Evolutionary conservation across 2,888 invertebrate species (phyloP), one percentile per base, ranked within the genome.

Genomic region (Hesperia comma): DNA sequence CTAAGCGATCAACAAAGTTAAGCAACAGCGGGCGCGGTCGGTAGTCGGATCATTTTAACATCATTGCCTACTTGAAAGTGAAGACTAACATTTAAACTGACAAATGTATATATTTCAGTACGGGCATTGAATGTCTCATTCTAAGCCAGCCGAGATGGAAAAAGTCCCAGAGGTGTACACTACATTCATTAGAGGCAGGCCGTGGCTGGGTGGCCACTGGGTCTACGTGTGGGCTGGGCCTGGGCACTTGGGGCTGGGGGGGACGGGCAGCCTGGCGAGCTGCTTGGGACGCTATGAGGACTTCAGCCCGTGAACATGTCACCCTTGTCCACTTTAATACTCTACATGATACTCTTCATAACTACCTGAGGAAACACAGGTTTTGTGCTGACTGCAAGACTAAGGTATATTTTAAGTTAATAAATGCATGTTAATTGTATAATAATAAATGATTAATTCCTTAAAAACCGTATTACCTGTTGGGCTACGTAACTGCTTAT

Each of bases 361-460:
- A 96, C 74, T 98, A 98, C 88, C 94, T 98, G 69, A 95, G 97
- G 75, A 98, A 98, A 91, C 98, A 98, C 85, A 95, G 98, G 92
- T 98, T 98, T 88, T 98, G 98, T 83, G 95, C 96, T 2, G 98
- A 98, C 83, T 98, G 98, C 84, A 96, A 98, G 76, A 97, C 97
- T 72, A 98, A 98, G 94, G 98, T 84, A 19, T 43, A n/a, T 2
- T 40, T 51, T 40, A 51, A n/a, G n/a, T n/a, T n/a, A n/a, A n/a
- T n/a, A n/a, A n/a, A n/a, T n/a, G n/a, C n/a, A n/a, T n/a, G n/a
- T n/a, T n/a, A n/a, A n/a, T n/a, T n/a, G n/a, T n/a, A n/a, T n/a
- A n/a, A n/a, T n/a, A n/a, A n/a, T n/a, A n/a, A n/a, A n/a, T n/a
- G n/a, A n/a, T n/a, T n/a, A n/a, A n/a, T n/a, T n/a, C n/a, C n/a